These are phyloP conservation scores for Periophthalmus modestus DNA, from an alignment of 2,113 vertebrate species.

Conservation along the genomic window DNA sequence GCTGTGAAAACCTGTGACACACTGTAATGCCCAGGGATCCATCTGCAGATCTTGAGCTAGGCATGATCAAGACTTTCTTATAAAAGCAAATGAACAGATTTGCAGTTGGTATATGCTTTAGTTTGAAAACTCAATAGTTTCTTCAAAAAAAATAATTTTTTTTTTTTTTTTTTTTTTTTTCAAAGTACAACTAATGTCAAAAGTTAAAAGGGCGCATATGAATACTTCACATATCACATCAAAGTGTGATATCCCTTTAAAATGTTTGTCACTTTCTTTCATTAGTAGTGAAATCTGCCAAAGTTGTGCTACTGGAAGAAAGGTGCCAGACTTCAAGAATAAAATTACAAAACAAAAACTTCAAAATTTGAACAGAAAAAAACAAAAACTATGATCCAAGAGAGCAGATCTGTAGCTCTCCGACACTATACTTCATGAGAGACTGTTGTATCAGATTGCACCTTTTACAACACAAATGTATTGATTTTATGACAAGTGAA, in stretches of 20 bases:
- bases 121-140: neutral
- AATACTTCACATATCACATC: slow-evolving; percentile 29
- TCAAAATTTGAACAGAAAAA: slow-evolving; percentile 14
- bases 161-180: neutral
- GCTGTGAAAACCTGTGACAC: no score
- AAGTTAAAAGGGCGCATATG: slow-evolving; percentile 23
- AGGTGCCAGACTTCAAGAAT: slow-evolving; percentile 18
- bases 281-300: slow-evolving; percentile 37
- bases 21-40: no score
- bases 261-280: slow-evolving; percentile 31
- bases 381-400: neutral
- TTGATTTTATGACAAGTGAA: slow-evolving; percentile 70
- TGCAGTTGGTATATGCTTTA: neutral
- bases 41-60: no score
- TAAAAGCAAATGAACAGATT: neutral
- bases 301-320: slow-evolving; percentile 1
- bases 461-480: slow-evolving; percentile 40
- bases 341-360: slow-evolving; percentile 12
- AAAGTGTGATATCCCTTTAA: slow-evolving; percentile 39
- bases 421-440: slow-evolving; percentile 28
- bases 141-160: neutral
- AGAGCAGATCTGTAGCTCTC: slow-evolving; percentile 24
- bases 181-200: slow-evolving; percentile 13
- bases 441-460: slow-evolving; percentile 6
- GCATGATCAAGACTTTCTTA: no score